Conservation (phyloP, 2,797 vertebrate genomes). For the Sphenodon punctatus region DNA sequence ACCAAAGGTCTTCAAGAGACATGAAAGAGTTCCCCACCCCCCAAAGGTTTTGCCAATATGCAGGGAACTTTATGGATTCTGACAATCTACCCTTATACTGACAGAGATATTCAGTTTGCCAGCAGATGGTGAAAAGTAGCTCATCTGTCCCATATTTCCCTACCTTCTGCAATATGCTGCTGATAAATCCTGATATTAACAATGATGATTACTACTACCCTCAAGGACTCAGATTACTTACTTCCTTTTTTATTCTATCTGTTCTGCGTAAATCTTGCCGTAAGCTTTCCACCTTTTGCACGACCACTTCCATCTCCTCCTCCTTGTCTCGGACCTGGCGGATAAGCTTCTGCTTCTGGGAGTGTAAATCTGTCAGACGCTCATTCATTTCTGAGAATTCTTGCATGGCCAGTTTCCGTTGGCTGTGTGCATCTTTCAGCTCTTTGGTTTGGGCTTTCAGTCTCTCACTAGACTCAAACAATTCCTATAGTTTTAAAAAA, state of each 20-base stretch:
- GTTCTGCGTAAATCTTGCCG: slow-evolving; percentile 95
- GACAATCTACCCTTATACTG: too few relatives aligned
- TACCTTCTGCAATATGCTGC: too few relatives aligned
- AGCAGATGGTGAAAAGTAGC: too few relatives aligned
- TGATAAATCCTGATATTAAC: too few relatives aligned
- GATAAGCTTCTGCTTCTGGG: slow-evolving; percentile 91
- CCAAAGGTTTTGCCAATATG: too few relatives aligned
- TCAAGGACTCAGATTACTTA: slow-evolving; percentile 77
- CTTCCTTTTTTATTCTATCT: slow-evolving; percentile 96
- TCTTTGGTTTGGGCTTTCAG: slow-evolving; percentile 94
- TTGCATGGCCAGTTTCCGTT: slow-evolving; percentile 95
- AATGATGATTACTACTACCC: too few relatives aligned
- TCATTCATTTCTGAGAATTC: slow-evolving; percentile 98
- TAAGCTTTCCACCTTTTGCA: slow-evolving; percentile 92
- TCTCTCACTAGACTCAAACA: slow-evolving; percentile 83
- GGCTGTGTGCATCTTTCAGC: slow-evolving; percentile 96
- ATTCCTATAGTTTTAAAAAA: slow-evolving; percentile 80
- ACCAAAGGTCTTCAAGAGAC: too few relatives aligned
- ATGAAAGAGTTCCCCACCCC: too few relatives aligned
- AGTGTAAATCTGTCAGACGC: slow-evolving; percentile 92
- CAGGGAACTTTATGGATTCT: too few relatives aligned
- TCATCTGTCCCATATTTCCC: too few relatives aligned
- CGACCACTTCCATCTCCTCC: slow-evolving; percentile 93
- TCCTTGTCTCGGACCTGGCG: slow-evolving; percentile 97
- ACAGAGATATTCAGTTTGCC: too few relatives aligned